Conservation (phyloP, 1,140 invertebrate genomes). For the Nylanderia fulva region DNA sequence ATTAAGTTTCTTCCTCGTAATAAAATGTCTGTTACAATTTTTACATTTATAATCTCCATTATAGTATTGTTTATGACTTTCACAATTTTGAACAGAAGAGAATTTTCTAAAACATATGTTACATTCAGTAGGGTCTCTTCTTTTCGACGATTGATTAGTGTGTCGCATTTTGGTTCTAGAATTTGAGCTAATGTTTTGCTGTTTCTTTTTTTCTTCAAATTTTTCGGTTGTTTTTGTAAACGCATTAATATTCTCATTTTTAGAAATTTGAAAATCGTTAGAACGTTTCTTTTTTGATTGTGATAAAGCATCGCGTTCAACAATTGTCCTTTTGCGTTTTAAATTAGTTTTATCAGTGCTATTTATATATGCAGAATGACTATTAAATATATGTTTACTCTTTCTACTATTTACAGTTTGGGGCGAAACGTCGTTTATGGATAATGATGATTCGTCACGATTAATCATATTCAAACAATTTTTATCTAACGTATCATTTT, state of each 20-base stretch:
- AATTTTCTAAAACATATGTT: constrained; percentile 34
- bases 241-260: background rate
- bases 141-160: background rate
- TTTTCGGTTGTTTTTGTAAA: background rate
- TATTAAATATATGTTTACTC: background rate
- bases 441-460: background rate
- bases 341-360: background rate
- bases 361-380: background rate
- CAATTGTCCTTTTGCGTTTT: background rate
- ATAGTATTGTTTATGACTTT: background rate
- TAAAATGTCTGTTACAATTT: background rate
- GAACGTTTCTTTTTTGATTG: background rate
- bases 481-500: background rate
- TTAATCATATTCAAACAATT: background rate
- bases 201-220: background rate
- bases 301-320: background rate
- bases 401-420: background rate
- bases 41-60: background rate
- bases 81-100: no score
- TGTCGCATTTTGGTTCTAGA: background rate
- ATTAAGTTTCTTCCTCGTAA: background rate
- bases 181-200: background rate
- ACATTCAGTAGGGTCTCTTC: background rate
- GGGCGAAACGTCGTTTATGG: background rate
- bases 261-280: background rate